Conservation (phyloP, 2,113 vertebrate genomes). For the Elanus axillaris region DNA sequence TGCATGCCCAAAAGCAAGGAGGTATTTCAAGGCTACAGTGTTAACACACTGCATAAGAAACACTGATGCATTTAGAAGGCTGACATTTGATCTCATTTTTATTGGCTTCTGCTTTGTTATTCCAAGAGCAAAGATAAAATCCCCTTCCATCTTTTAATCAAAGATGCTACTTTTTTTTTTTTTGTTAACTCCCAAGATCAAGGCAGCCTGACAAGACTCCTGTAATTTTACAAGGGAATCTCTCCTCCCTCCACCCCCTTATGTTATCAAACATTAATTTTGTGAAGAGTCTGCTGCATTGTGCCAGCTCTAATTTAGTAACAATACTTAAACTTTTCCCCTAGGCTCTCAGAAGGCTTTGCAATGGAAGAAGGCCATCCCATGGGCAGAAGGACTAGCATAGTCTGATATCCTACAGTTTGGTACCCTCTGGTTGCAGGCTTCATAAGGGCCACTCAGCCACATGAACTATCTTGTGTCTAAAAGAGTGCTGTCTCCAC, state of each 20-base stretch:
- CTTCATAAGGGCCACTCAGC: neutral
- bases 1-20: neutral
- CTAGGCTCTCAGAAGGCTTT: neutral
- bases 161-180: neutral
- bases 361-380: neutral
- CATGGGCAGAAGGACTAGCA: neutral
- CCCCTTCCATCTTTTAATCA: neutral
- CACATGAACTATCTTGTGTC: neutral
- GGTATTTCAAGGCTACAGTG: neutral
- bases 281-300: neutral
- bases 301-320: neutral
- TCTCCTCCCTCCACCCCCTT: neutral
- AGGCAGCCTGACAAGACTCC: neutral
- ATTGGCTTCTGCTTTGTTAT: neutral
- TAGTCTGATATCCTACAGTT: neutral
- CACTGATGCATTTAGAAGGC: neutral
- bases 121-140: neutral
- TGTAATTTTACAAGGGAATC: neutral
- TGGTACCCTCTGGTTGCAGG: neutral
- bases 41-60: neutral
- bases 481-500: neutral
- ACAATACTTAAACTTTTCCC: neutral
- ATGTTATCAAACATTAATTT: neutral
- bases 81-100: neutral
- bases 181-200: neutral